phyloP scores from a whole-genome alignment of 1,140 invertebrate species.

The Drosophila santomea region DNA sequence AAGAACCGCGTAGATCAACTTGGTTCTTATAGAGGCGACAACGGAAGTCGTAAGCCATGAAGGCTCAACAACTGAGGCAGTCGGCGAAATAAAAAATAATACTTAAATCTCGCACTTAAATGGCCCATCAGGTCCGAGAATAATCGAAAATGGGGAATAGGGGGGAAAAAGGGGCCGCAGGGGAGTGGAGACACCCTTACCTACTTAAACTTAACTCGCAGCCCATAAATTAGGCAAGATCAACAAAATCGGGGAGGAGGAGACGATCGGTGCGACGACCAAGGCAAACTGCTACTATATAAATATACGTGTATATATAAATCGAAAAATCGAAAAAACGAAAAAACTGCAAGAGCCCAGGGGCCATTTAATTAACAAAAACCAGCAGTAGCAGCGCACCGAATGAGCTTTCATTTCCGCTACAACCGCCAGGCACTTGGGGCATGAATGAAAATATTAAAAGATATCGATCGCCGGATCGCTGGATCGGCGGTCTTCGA shows the following conservation, averaged over 20 bases:
- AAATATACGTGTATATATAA: slow-evolving; percentile 22
- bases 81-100: slow-evolving; percentile 35
- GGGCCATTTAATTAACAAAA: slow-evolving; percentile 77
- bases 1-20: slow-evolving; percentile 18
- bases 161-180: not conserved
- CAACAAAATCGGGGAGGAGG: slow-evolving; percentile 14
- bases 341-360: slow-evolving; percentile 53
- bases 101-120: slow-evolving; percentile 57
- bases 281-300: slow-evolving; percentile 44
- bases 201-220: slow-evolving; percentile 47
- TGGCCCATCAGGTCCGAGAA: slow-evolving; percentile 39
- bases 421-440: slow-evolving; percentile 54
- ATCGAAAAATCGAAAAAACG: slow-evolving; percentile 61
- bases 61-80: slow-evolving; percentile 57
- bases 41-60: slow-evolving; percentile 65
- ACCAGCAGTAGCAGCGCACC: slow-evolving; percentile 46
- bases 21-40: slow-evolving; percentile 44
- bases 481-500: slow-evolving; percentile 4
- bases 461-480: slow-evolving; percentile 69
- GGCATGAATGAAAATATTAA: slow-evolving; percentile 79
- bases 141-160: slow-evolving; percentile 3
- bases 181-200: slow-evolving; percentile 18
- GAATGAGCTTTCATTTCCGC: slow-evolving; percentile 78
- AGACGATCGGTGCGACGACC: slow-evolving; percentile 1
- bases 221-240: slow-evolving; percentile 62